A percentile compares a stretch with the other conserved stretches of the same genome.
Conservation (phyloP, 2,888 invertebrate genomes). For the Thecocarcelia acutangulata region DNA sequence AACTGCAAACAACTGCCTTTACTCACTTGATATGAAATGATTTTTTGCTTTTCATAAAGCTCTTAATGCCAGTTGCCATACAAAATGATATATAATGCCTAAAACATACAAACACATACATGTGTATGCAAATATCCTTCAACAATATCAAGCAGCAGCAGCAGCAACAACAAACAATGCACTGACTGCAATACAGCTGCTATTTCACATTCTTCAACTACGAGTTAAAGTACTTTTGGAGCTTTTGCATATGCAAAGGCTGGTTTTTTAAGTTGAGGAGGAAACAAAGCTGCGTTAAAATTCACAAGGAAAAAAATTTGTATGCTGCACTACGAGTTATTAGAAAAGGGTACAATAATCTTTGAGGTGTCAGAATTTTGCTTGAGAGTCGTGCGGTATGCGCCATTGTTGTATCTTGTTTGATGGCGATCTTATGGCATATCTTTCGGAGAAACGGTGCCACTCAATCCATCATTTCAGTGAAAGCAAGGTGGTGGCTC, state of each 20-base stretch:
- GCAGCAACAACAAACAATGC: constrained; percentile 21
- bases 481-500: too few species aligned
- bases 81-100: constrained; percentile 52
- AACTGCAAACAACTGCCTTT: constrained; percentile 16
- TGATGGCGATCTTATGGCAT: too few species aligned
- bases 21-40: constrained; percentile 27
- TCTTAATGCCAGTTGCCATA: constrained; percentile 64
- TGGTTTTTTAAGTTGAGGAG: constrained; percentile 1
- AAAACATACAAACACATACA: constrained; percentile 39
- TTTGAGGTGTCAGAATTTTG: too few species aligned
- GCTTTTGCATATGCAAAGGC: constrained; percentile 60
- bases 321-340: background rate
- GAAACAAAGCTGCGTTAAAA: constrained; percentile 7
- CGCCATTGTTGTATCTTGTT: too few species aligned
- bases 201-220: constrained; percentile 45
- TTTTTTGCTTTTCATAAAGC: constrained; percentile 41
- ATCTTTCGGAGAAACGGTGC: too few species aligned
- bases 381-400: too few species aligned
- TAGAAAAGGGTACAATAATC: background rate
- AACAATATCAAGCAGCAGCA: constrained; percentile 44
- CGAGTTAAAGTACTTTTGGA: constrained; percentile 44
- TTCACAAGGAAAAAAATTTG: background rate
- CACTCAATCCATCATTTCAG: too few species aligned
- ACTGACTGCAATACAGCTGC: constrained; percentile 54
- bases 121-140: constrained; percentile 42